Conservation (phyloP, 2,888 invertebrate species). For the Glyphotaelius pellucidus region DNA sequence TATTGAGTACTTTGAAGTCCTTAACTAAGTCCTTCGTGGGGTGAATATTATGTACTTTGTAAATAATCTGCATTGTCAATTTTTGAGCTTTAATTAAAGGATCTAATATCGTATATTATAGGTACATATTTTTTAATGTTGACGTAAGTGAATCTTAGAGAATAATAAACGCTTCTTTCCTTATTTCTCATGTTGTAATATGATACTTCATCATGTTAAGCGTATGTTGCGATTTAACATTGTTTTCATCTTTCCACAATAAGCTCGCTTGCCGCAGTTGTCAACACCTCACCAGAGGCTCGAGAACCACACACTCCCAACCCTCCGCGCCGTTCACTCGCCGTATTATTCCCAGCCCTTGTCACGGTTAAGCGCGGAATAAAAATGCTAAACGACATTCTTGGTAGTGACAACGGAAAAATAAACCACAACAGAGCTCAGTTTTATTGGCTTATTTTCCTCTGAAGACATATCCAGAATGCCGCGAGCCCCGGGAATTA, state of each 20-base stretch:
- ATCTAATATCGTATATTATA: no score
- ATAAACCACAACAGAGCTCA: conserved; percentile 56
- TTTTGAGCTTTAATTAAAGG: no score
- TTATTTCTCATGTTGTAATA: background rate
- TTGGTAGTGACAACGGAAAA: conserved; percentile 54
- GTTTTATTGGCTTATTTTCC: conserved; percentile 54
- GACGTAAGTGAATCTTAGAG: no score
- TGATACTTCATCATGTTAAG: background rate
- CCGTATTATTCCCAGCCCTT: conserved; percentile 40
- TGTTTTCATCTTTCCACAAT: background rate
- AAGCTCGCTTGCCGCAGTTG: background rate
- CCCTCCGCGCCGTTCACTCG: background rate
- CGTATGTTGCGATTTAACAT: background rate
- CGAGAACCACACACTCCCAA: background rate
- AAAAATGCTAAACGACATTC: conserved; percentile 58
- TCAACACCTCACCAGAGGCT: background rate
- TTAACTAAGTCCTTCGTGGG: no score
- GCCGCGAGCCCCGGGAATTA: conserved; percentile 23
- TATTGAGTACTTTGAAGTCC: no score
- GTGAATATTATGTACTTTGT: no score
- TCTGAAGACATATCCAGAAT: conserved; percentile 10
- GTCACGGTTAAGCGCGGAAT: conserved; percentile 51
- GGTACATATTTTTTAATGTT: no score
- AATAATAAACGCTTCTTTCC: no score
- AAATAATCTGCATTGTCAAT: no score